Conservation (phyloP, 2,888 invertebrate genomes). For the Meghimatium bilineatum region DNA sequence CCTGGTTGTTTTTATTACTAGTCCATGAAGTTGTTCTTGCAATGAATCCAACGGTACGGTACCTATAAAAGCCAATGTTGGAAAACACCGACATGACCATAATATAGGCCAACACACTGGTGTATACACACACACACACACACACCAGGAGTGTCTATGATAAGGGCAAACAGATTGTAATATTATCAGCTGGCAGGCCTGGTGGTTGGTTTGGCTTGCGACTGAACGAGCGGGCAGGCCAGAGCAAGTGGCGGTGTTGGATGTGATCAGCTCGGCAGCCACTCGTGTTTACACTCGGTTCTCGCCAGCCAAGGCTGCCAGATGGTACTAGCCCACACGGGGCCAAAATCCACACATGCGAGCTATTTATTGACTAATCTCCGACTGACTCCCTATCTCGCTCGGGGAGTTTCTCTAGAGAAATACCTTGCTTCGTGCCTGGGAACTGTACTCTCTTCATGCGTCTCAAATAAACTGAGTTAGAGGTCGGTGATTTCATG, state of each 20-base stretch:
- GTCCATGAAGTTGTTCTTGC: neutral
- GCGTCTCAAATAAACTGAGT: neutral
- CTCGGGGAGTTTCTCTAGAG: slow-evolving; percentile 53
- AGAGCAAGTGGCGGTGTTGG: slow-evolving; percentile 39
- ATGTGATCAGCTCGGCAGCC: slow-evolving; percentile 34
- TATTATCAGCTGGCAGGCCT: slow-evolving; percentile 36
- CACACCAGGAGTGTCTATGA: slow-evolving; percentile 1
- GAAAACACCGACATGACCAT: slow-evolving; percentile 9
- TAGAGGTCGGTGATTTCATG: slow-evolving; percentile 11
- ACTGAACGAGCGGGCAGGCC: slow-evolving; percentile 15
- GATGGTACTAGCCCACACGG: slow-evolving; percentile 65
- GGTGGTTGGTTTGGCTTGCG: slow-evolving; percentile 14
- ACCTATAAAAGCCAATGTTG: neutral
- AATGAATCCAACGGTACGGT: slow-evolving; percentile 17
- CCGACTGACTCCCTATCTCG: slow-evolving; percentile 61
- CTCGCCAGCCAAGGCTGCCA: slow-evolving; percentile 59
- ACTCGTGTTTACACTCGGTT: slow-evolving; percentile 38
- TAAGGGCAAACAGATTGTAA: slow-evolving; percentile 41
- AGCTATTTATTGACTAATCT: slow-evolving; percentile 75
- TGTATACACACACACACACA: slow-evolving; percentile 8
- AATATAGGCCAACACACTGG: slow-evolving; percentile 13
- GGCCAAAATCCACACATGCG: slow-evolving; percentile 69
- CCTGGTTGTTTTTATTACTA: neutral
- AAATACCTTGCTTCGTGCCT: slow-evolving; percentile 53
- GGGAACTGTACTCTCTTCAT: slow-evolving; percentile 44